Evolutionary conservation across 2,113 vertebrate species (phyloP), one percentile per base, ranked within the genome.

Genomic region (Microtus richardsoni): DNA sequence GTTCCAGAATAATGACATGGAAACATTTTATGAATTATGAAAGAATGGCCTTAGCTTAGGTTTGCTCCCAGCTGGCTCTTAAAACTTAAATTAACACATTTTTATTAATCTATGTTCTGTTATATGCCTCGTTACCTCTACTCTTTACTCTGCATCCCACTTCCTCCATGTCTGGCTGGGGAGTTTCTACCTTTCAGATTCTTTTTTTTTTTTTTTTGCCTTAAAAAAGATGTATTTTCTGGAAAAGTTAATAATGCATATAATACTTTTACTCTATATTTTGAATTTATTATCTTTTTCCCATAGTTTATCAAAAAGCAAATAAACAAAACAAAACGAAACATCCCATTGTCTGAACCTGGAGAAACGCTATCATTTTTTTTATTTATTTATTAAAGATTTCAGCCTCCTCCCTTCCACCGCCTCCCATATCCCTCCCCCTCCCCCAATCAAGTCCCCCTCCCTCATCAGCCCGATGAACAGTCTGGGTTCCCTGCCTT

Each of bases 191-290:
- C n/a, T 71, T n/a, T 39, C n/a, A 71, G 70, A 71, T 39, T 71
- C 36, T 71, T 71, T 44, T 44, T 44, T 44, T 44, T 44, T 44
- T 44, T 44, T 44, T 91, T 91, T 91, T 83, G 70, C 24, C 28
- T 92, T 83, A 79, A 96, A 83, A 64, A 73, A 60, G 86, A 62
- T 73, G 94, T 92, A 44, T 73, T 93, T 89, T 68, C 49, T 62
- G 30, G 2, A 93, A 95, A 88, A 77, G 86, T 89, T 49, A 68
- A 22, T 73, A 93, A 62, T 74, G 33, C 17, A 79, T 11, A 97
- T 24, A 36, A 66, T 54, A 8, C 6, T 21, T 77, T 66, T 66
- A 21, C 16, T 41, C 28, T 92, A 62, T 94, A 95, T 52, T 77
- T 91, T n/a, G 95, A 94, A 89, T 64, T 68, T 82, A 88, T 22